Conservation (phyloP, 2,113 vertebrate species). For the Siniperca knerii region DNA sequence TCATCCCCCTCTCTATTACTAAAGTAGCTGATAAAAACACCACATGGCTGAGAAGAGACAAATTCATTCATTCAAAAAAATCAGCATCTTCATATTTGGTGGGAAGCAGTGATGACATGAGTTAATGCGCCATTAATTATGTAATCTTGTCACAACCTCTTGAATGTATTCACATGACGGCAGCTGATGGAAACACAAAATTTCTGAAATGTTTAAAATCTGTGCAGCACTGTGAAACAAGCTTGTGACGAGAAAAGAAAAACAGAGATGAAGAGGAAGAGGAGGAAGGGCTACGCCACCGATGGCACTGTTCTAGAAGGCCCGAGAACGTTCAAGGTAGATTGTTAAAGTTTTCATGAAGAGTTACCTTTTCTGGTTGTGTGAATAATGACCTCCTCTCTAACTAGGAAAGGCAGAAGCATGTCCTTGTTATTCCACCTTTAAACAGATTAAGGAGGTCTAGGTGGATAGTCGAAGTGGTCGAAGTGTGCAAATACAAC, state of each 20-base stretch:
- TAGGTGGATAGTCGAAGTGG: no score
- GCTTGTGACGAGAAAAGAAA: background rate
- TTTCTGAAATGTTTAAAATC: background rate
- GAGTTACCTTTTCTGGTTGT: no score
- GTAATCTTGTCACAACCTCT: background rate
- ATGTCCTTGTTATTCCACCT: no score
- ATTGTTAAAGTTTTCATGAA: no score
- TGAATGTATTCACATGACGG: background rate
- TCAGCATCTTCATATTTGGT: background rate
- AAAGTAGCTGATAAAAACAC: background rate
- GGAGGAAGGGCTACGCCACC: background rate
- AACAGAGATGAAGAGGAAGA: background rate
- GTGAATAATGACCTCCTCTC: no score
- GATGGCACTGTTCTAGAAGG: no score
- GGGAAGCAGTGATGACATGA: background rate
- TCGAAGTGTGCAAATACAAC: no score
- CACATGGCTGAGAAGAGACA: background rate
- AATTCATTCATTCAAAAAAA: background rate
- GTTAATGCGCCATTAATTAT: background rate
- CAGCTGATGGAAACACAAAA: background rate
- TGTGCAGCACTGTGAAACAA: background rate
- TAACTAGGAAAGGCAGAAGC: no score
- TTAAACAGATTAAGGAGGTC: no score
- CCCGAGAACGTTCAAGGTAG: no score
- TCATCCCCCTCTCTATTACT: background rate